Conservation (phyloP, 1,140 invertebrate genomes). For the Hyles euphorbiae region DNA sequence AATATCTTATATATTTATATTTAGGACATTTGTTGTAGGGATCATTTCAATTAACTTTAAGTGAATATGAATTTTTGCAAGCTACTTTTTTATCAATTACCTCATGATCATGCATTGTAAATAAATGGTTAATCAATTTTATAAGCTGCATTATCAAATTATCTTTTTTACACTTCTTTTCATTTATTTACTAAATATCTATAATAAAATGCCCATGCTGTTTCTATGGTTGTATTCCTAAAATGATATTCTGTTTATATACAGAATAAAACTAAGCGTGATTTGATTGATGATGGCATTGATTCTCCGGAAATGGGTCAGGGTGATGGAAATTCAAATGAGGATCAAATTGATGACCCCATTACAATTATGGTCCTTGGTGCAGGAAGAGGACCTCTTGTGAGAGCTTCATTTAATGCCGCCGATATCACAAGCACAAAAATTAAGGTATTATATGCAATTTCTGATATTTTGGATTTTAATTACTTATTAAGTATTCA, state of each 20-base stretch:
- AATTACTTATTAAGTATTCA: no score
- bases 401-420: constrained; percentile 89
- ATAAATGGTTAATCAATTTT: no score
- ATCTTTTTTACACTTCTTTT: no score
- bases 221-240: no score
- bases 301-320: constrained; percentile 22
- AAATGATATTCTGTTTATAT: not conserved
- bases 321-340: constrained; percentile 27
- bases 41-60: not conserved
- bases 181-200: no score
- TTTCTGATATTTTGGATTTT: no score
- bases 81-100: no score
- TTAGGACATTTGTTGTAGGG: not conserved
- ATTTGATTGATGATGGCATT: constrained; percentile 1
- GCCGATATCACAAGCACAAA: constrained; percentile 79
- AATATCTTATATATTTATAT: constrained; percentile 5
- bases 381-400: constrained; percentile 96
- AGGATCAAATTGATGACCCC: constrained; percentile 17
- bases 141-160: no score
- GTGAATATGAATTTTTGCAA: no score
- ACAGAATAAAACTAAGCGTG: constrained; percentile 7
- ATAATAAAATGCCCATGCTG: no score
- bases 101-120: no score
- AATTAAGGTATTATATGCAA: constrained; percentile 62
- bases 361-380: constrained; percentile 93